Conservation (phyloP, 2,797 vertebrate genomes). For the Poecilia velifera region DNA sequence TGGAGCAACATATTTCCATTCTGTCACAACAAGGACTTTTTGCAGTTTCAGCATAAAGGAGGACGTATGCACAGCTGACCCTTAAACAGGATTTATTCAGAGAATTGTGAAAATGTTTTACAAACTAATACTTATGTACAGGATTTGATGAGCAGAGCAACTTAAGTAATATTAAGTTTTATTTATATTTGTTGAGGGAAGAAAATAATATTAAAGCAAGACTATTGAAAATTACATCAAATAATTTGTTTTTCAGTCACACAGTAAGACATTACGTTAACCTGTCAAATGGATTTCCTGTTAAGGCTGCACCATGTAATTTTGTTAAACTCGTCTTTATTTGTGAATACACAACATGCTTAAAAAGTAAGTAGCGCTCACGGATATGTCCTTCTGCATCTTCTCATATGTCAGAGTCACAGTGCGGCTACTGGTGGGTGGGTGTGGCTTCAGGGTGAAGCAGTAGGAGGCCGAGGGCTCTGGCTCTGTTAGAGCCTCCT, state of each 20-base stretch:
- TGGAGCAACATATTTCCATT: slow-evolving; percentile 34
- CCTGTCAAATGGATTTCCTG: neutral
- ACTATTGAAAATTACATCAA: neutral
- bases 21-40: slow-evolving; percentile 21
- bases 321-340: neutral
- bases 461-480: slow-evolving; percentile 70
- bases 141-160: neutral
- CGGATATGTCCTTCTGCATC: slow-evolving; percentile 89
- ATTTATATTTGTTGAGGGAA: neutral
- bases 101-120: neutral
- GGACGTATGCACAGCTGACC: neutral
- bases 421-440: slow-evolving; percentile 28
- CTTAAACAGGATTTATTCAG: slow-evolving; percentile 20
- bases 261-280: neutral
- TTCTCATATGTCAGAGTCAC: slow-evolving; percentile 89
- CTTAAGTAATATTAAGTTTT: neutral
- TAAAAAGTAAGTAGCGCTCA: slow-evolving; percentile 76
- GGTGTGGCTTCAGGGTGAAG: slow-evolving; percentile 82
- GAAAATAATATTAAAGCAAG: neutral
- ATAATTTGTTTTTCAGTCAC: neutral
- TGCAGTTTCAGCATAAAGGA: neutral
- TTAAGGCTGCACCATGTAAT: neutral
- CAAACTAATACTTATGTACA: neutral
- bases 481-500: slow-evolving; percentile 78
- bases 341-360: neutral